Evolutionary conservation across 2,888 invertebrate species (phyloP), one percentile per base, ranked within the genome.

Genomic region (Clostera curtula): DNA sequence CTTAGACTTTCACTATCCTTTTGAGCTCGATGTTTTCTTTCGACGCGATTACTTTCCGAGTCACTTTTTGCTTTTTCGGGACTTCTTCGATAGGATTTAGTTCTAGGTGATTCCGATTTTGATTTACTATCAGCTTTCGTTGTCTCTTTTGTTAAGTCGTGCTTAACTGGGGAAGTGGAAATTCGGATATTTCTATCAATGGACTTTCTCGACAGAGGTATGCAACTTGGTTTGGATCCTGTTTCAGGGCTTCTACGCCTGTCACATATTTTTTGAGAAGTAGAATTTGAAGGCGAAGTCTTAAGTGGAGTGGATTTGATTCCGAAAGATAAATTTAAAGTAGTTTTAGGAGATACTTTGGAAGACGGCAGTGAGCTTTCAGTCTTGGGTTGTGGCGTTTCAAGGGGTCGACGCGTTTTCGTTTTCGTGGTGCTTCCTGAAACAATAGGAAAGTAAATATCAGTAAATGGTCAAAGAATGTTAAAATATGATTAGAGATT

Each of bases 1-100:
- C 66, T 80, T 70, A 68, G 69, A 73, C 66, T 74, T 71, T 76
- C 76, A 69, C 62, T 73, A 67, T 74, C 70, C 43, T 76, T 83
- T 75, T 82, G 82, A 76, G 75, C 73, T 72, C 76, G 74, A 58
- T 74, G 65, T 70, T 63, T 73, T 72, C 63, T 75, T 55, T 74
- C 75, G 51, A 63, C 73, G 56, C 74, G 71, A 60, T 58, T 65
- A 49, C 56, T 69, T 68, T 80, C 82, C 30, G 66, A 55, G 49
- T 75, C 76, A 62, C 71, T 74, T 47, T 73, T 77, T 21, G 61
- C 57, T 63, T 80, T 80, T 27, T 82, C 82, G 27, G 80, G 75
- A 56, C 72, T 75, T 61, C 57, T 72, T 35, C 60, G 60, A 43
- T 56, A 37, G 35, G 56, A 36, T 57, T 56, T 74, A 37, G 35